Conservation (phyloP, 2,113 vertebrate genomes). For the Corythornis madagascariensis region DNA sequence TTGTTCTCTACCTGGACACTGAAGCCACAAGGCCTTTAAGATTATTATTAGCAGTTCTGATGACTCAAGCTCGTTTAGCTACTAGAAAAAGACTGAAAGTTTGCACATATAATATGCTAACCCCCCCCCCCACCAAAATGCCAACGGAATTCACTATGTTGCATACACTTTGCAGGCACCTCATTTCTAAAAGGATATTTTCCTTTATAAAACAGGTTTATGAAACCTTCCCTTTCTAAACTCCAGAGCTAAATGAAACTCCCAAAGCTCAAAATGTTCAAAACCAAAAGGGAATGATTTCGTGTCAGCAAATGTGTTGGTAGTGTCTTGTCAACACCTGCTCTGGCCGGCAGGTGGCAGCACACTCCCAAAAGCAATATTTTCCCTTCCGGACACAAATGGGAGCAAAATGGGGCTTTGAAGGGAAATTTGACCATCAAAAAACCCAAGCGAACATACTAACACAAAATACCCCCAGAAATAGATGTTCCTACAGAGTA, state of each 20-base stretch:
- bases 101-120: background rate
- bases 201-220: background rate
- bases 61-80: background rate
- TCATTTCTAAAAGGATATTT: background rate
- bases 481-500: background rate
- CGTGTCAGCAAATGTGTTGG: background rate
- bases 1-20: background rate
- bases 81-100: background rate
- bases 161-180: background rate
- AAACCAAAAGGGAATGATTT: background rate
- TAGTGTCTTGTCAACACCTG: background rate
- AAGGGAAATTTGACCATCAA: background rate
- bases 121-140: background rate
- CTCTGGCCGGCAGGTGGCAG: conserved; percentile 59
- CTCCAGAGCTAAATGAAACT: background rate
- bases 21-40: background rate
- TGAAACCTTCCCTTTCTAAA: background rate
- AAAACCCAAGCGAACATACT: background rate
- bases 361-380: conserved; percentile 27
- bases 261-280: background rate
- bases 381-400: background rate
- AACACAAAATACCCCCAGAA: no score
- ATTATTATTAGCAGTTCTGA: background rate
- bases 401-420: fast-evolving
- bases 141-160: background rate